phyloP scores from a whole-genome alignment of 2,888 invertebrate species.

The Agonum fuliginosum region DNA sequence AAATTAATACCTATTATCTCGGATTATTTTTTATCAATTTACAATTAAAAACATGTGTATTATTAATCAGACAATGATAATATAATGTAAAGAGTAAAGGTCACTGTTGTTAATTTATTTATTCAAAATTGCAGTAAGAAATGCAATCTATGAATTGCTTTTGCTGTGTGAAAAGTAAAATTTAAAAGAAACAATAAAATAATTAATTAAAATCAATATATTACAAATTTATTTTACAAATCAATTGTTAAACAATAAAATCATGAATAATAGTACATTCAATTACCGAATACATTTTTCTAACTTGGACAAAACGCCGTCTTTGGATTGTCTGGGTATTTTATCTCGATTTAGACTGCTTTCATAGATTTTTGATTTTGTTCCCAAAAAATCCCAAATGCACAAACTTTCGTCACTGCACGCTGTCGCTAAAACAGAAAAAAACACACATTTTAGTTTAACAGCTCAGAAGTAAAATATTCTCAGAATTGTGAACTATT shows the following conservation, averaged over 20 bases:
- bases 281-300: slow-evolving; percentile 43
- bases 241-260: background rate
- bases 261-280: background rate
- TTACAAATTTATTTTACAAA: slow-evolving; percentile 18
- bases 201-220: background rate
- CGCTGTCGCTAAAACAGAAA: slow-evolving; percentile 37
- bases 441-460: background rate
- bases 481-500: no score
- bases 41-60: background rate
- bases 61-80: no score
- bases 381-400: slow-evolving; percentile 44
- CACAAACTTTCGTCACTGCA: slow-evolving; percentile 17
- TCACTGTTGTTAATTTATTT: background rate
- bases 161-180: background rate
- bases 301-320: background rate
- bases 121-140: background rate
- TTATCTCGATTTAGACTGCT: no score
- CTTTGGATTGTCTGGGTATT: background rate
- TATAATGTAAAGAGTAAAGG: background rate
- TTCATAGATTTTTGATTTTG: no score
- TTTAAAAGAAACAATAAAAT: no score
- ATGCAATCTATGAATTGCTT: no score
- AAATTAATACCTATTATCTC: background rate
- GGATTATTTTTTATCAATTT: background rate
- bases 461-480: no score